Evolutionary conservation across 2,113 vertebrate genomes (phyloP).

Genomic region (Cochlearius cochlearius): DNA sequence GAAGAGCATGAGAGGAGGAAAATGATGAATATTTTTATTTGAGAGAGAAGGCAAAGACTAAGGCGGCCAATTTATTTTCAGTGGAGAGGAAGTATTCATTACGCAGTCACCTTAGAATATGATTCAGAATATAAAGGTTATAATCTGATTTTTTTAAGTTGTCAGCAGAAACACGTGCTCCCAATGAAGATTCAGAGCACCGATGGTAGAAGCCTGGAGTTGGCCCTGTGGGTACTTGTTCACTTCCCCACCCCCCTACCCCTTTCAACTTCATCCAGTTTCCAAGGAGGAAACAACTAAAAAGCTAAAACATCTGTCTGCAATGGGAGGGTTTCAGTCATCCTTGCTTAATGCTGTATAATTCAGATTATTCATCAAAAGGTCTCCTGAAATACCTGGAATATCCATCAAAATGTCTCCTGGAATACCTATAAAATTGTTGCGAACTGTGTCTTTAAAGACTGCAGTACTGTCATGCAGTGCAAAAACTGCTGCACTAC

Average conservation of each 20-base stretch:
- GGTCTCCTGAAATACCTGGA: background rate
- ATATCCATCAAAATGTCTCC: background rate
- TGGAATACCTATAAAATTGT: background rate
- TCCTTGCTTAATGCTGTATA: background rate
- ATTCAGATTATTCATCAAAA: background rate
- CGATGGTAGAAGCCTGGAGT: background rate
- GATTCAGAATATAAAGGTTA: background rate
- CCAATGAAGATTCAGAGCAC: background rate
- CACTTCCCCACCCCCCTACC: accelerated
- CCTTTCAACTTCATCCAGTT: background rate
- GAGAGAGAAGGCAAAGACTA: background rate
- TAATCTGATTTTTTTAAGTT: background rate
- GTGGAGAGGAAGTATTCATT: background rate
- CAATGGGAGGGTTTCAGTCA: background rate
- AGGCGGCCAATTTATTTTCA: background rate
- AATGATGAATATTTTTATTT: background rate
- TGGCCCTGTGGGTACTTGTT: background rate
- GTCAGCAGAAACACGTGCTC: background rate
- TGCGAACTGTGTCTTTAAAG: background rate
- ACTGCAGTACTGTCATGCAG: accelerated
- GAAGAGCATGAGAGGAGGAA: background rate
- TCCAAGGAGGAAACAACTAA: background rate
- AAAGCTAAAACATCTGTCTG: background rate
- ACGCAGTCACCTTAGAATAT: background rate
- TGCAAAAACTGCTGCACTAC: background rate